phyloP scores from a whole-genome alignment of 2,888 invertebrate species.

The Pollenia griseotomentosa region DNA sequence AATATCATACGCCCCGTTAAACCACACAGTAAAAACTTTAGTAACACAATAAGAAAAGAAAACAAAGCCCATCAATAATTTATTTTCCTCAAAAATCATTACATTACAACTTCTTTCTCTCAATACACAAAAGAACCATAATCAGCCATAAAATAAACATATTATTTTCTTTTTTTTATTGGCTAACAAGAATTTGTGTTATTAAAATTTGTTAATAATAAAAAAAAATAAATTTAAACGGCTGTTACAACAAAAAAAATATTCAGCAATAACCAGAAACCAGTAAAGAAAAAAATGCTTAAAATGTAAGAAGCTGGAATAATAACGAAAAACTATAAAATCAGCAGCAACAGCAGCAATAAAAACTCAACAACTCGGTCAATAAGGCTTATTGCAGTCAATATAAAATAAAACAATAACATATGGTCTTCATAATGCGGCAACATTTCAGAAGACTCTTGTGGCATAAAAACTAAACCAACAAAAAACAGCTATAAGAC shows the following conservation, averaged over 20 bases:
- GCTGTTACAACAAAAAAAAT: neutral
- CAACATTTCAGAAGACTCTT: constrained; percentile 23
- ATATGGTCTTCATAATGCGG: constrained; percentile 62
- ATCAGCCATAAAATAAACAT: constrained; percentile 34
- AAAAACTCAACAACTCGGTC: constrained; percentile 62
- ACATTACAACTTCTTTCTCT: neutral
- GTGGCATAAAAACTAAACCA: constrained; percentile 33
- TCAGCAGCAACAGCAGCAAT: constrained; percentile 11
- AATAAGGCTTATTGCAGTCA: constrained; percentile 67
- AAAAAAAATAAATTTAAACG: constrained; percentile 9
- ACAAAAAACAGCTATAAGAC: neutral
- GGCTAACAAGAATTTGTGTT: neutral
- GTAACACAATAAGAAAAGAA: neutral
- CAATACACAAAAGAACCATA: neutral
- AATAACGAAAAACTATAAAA: neutral
- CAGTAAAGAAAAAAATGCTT: neutral
- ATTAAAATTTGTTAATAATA: constrained; percentile 55
- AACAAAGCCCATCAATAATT: constrained; percentile 17
- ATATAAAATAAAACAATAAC: constrained; percentile 59
- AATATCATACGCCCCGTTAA: constrained; percentile 18
- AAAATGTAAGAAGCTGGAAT: neutral
- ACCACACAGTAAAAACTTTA: neutral
- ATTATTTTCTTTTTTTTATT: neutral
- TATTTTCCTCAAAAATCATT: constrained; percentile 8
- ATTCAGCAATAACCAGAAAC: constrained; percentile 21